Percentiles rank a stretch among this genome's conserved stretches.
phyloP scores from a whole-genome alignment of 2,113 vertebrate genomes.

The Syrmaticus mikado region DNA sequence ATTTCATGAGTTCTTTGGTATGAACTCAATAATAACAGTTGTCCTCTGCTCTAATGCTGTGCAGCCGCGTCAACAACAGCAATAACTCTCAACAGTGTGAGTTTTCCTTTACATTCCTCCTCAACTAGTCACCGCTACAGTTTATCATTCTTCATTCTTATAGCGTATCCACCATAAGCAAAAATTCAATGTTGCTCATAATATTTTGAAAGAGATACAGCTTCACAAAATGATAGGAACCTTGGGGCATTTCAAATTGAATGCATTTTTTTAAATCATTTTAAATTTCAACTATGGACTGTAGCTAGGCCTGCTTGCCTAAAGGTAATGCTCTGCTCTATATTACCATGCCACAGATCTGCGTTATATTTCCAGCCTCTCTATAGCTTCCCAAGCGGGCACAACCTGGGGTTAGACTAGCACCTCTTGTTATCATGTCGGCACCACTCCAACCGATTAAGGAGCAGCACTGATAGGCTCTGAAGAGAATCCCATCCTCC shows the following conservation, averaged over 20 bases:
- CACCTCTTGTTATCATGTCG: conserved; percentile 62
- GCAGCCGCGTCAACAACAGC: background rate
- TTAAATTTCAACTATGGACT: conserved; percentile 66
- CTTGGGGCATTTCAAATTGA: conserved; percentile 64
- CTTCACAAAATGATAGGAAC: conserved; percentile 50
- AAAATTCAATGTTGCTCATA: conserved; percentile 4
- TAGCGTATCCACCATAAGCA: conserved; percentile 15
- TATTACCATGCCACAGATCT: conserved; percentile 61
- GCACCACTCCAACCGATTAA: conserved; percentile 65
- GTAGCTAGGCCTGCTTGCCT: conserved; percentile 46
- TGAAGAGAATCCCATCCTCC: conserved; percentile 70
- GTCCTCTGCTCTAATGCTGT: background rate
- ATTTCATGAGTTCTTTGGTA: background rate
- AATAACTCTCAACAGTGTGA: background rate
- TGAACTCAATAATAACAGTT: background rate
- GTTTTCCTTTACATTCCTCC: background rate
- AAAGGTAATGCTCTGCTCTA: conserved; percentile 55
- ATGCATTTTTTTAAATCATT: conserved; percentile 51
- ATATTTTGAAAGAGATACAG: conserved; percentile 41
- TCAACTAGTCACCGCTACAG: background rate
- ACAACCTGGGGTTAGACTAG: conserved; percentile 65
- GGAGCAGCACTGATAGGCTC: conserved; percentile 47
- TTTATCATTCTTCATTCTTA: conserved; percentile 31
- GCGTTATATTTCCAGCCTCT: conserved; percentile 50
- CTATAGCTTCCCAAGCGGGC: conserved; percentile 33